These are phyloP conservation scores for Strix aluco DNA, from an alignment of 2,113 vertebrate genomes.

Conservation along the genomic window DNA sequence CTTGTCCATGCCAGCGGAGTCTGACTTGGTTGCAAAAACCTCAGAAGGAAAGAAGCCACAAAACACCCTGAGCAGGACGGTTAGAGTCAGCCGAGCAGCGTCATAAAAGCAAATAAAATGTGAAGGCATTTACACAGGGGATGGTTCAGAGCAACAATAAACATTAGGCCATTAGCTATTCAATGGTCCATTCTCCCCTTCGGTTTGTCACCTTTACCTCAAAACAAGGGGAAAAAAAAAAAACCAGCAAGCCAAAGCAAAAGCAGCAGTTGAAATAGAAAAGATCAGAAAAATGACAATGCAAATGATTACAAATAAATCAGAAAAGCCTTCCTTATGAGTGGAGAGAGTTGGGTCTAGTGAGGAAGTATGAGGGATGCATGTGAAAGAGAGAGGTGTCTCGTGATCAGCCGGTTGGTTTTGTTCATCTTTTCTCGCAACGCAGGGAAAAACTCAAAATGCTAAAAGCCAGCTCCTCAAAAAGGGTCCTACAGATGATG, in stretches of 20 bases:
- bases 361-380: not conserved
- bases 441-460: not conserved
- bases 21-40: not conserved
- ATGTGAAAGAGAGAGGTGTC: not conserved
- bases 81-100: not conserved
- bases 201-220: not conserved
- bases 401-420: not conserved
- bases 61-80: not conserved
- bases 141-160: not conserved
- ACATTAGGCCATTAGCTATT: not conserved
- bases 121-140: not conserved
- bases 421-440: not conserved
- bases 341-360: not conserved
- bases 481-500: not conserved
- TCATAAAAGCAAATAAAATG: not conserved
- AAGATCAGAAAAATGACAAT: not conserved
- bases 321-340: not conserved
- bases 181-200: not conserved
- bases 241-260: not conserved
- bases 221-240: not conserved
- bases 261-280: constrained; percentile 5
- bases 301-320: not conserved
- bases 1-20: not conserved
- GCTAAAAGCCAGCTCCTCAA: not conserved
- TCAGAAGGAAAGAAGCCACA: constrained; percentile 6